A percentile compares a stretch with the other conserved stretches of the same genome.
Evolutionary conservation across 30 jellyfish, hydroid and myxozoan species (phyloP).

Genomic region (Turritopsis rubra): DNA sequence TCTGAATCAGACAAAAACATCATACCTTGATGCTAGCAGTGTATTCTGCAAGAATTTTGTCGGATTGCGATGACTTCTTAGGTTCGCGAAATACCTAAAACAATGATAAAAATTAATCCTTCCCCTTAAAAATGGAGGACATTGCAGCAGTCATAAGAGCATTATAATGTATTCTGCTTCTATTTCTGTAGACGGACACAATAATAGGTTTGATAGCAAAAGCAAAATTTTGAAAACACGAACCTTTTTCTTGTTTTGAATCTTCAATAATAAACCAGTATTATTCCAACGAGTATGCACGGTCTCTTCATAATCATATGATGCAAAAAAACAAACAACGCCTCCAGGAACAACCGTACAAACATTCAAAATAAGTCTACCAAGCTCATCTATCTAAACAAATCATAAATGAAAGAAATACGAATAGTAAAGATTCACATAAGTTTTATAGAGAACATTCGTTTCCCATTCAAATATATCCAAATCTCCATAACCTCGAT

Average conservation of each 20-base stretch:
- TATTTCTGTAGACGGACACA: background rate
- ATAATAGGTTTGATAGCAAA: background rate
- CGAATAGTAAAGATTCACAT: background rate
- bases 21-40: conserved; percentile 57
- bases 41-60: conserved; percentile 49
- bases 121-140: background rate
- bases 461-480: no score
- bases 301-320: conserved; percentile 85
- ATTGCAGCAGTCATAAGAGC: background rate
- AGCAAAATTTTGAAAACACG: background rate
- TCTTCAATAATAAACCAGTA: conserved; percentile 36
- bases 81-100: conserved; percentile 85
- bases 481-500: background rate
- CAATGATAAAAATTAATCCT: background rate
- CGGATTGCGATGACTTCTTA: conserved; percentile 58
- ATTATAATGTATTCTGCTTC: no score
- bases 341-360: conserved; percentile 96
- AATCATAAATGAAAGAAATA: background rate
- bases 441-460: no score
- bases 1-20: background rate
- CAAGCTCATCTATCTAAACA: conserved; percentile 85
- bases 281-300: conserved; percentile 57
- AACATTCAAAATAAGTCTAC: conserved; percentile 66
- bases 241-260: conserved; percentile 66
- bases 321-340: conserved; percentile 84